A percentile compares a stretch with the other conserved stretches of the same genome.
phyloP scores from a whole-genome alignment of 2,888 invertebrate species.

The Himalopsyche tibetana region DNA sequence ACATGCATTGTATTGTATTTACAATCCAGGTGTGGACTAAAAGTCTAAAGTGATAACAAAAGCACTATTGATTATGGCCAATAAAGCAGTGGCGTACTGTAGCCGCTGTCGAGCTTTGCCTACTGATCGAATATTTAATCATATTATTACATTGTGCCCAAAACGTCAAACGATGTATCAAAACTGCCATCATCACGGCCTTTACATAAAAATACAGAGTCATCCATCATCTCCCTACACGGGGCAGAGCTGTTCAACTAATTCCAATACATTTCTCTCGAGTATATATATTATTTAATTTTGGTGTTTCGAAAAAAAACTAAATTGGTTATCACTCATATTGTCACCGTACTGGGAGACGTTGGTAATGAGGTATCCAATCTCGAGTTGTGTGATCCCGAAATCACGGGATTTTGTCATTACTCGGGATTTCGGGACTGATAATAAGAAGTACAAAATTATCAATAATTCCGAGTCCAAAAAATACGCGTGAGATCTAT shows the following conservation, averaged over 20 bases:
- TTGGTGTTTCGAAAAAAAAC: too few relatives aligned
- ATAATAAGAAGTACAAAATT: too few relatives aligned
- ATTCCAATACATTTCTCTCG: too few relatives aligned
- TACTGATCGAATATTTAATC: conserved; percentile 58
- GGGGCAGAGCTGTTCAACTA: conserved; percentile 35
- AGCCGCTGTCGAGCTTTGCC: conserved; percentile 25
- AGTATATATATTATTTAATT: too few relatives aligned
- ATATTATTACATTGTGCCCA: conserved; percentile 58
- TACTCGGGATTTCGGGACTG: too few relatives aligned
- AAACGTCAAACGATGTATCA: conserved; percentile 56
- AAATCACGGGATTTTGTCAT: too few relatives aligned
- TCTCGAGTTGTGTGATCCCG: too few relatives aligned
- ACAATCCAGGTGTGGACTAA: conserved; percentile 8
- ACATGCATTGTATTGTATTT: not conserved
- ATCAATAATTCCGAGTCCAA: too few relatives aligned
- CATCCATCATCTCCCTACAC: conserved; percentile 53
- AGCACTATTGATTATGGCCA: conserved; percentile 3
- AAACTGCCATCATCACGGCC: conserved; percentile 46
- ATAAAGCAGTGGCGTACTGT: not conserved
- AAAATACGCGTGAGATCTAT: too few relatives aligned
- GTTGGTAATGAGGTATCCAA: too few relatives aligned
- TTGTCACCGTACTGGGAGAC: too few relatives aligned
- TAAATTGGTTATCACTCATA: too few relatives aligned
- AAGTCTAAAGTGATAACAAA: not conserved
- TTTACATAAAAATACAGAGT: conserved; percentile 55